Base-by-base conservation (phyloP, 2,888 invertebrate species). In the Hyposoter didymator region DNA sequence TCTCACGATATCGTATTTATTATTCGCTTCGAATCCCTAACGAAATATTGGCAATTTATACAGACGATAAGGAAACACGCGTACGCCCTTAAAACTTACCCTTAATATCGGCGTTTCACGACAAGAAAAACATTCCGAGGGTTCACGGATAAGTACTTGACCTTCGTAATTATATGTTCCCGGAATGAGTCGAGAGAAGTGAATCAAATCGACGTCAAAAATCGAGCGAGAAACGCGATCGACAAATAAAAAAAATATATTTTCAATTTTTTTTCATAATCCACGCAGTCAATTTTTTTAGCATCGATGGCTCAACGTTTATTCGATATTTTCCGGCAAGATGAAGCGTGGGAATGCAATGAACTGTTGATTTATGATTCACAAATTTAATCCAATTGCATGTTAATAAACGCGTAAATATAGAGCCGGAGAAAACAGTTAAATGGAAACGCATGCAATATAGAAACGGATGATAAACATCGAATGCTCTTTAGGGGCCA, bases 381-480 rank as follows among this genome's bases (percentile, higher is more conserved):
- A 78, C 47, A 66, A 73, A 78, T 73, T 76, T 59, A 43, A 78
- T 83, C 19, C 35, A n/a, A 14, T 47, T 47, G 35, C 55, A 52
- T 72, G 59, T 76, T 43, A 35, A n/a, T 78, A 39, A 43, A 64
- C 39, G 35, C 47, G 19, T 19, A 28, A 39, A 17, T 39, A 52
- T 39, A 52, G 59, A 45, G n/a, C n/a, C 14, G 32, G 35, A 47
- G 14, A 66, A 19, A 45, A 75, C n/a, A n/a, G 22, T 75, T 19
- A 19, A 59, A 32, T 28, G 59, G 59, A 14, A 59, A 28, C 28
- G 28, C 59, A 52, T 19, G 22, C 35, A 19, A 19, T 43, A 43
- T 69, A 67, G 72, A 66, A 83, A 78, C 43, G 75, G 12, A 74
- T 73, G 12, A 74, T 73, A 49, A 45, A 84, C 66, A 64, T 70